These are phyloP conservation scores for Himalopsyche phryganea DNA, from an alignment of 1,140 invertebrate genomes.

Conservation along the genomic window DNA sequence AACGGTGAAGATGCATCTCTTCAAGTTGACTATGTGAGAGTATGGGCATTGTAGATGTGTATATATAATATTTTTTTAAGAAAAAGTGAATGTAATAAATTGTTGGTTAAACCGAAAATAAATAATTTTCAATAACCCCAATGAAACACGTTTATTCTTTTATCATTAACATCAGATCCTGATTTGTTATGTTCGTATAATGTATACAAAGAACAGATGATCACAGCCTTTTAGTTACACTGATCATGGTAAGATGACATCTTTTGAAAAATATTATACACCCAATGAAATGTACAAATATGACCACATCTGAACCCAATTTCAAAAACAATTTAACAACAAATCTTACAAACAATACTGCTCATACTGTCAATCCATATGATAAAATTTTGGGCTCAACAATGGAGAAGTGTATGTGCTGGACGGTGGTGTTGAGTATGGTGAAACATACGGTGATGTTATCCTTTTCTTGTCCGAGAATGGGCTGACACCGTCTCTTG, in stretches of 20 bases:
- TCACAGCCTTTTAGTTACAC: too few relatives aligned
- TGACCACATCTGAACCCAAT: too few relatives aligned
- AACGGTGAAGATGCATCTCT: constrained; percentile 45
- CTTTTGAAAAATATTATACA: neutral
- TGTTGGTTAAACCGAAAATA: too few relatives aligned
- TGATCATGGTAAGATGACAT: neutral
- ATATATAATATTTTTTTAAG: too few relatives aligned
- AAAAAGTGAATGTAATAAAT: too few relatives aligned
- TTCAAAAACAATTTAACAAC: too few relatives aligned
- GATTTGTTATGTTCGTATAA: too few relatives aligned
- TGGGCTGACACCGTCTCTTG: constrained; percentile 49
- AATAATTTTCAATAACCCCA: too few relatives aligned
- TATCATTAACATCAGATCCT: too few relatives aligned
- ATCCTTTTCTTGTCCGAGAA: constrained; percentile 52
- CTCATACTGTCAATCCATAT: constrained; percentile 50
- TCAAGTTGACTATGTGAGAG: constrained; percentile 48
- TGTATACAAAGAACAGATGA: too few relatives aligned
- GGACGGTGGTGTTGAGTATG: constrained; percentile 45
- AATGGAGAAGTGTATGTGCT: constrained; percentile 38
- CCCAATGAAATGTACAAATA: too few relatives aligned
- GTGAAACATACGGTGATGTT: constrained; percentile 45
- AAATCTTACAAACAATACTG: neutral
- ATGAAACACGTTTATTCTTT: too few relatives aligned
- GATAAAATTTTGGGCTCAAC: constrained; percentile 56
- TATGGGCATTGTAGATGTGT: constrained; percentile 43